Base-by-base conservation (phyloP, 92 coral and sea anemone genomes). In the Actinostola sp. region DNA sequence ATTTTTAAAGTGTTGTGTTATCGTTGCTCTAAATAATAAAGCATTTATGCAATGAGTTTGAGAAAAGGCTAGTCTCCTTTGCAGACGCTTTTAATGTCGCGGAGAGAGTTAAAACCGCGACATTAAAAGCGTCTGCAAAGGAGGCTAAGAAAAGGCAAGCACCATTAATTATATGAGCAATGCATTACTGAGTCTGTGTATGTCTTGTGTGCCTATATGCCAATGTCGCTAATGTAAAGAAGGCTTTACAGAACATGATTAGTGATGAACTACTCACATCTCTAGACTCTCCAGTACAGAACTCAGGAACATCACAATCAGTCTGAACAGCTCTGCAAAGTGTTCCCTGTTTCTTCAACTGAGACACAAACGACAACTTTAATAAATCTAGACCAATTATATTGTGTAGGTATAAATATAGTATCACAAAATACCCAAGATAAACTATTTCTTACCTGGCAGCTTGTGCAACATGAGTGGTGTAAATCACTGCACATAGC, bases 281-380 rank as follows among this genome's bases (percentile, higher is more conserved):
- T 51, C 84, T 68, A 0, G 93, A 84, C 62, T 84, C 72, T 0
- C 93, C 93, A 4, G 87, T 39, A 78, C 93, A 88, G 63, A 80
- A 76, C 52, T 88, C 93, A 33, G 93, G 90, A 39, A 81, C 86
- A 51, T 88, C 93, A 55, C 93, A 88, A 36, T 84, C 90, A 42
- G 85, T 80, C 46, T 66, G 63, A 12, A 70, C 87, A 35, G 62
- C 64, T 19, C 93, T 82, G 38, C 93, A 88, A 20, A 88, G 63
- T 1, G 81, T 69, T 31, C 93, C 93, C 75, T 88, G 93, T 45
- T 43, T 79, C 73, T 84, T 88, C 26, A 31, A 84, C 93, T 88
- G 60, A 8, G 2, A 36, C 13, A 26, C 9, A 17, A 16, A 65
- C 1, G 44, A 28, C 6, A 38, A 8, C 27, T 3, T 19, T 4